These are phyloP conservation scores for Cariama cristata DNA, from an alignment of 2,113 vertebrate genomes.

Conservation along the genomic window DNA sequence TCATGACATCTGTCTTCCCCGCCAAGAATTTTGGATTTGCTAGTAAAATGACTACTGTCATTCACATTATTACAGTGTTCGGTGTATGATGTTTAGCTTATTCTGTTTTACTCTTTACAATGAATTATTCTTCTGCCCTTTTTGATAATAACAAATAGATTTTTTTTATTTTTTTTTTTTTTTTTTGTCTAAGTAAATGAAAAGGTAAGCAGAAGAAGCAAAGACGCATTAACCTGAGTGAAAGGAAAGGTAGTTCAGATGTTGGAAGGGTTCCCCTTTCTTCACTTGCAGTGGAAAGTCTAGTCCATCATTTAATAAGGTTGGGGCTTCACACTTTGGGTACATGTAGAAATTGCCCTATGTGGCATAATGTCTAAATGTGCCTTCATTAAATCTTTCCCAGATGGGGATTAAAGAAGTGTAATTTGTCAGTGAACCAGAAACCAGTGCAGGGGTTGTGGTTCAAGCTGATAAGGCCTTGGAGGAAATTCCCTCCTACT, in stretches of 20 bases:
- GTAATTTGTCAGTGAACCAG: conserved; percentile 65
- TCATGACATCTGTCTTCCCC: not conserved
- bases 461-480: conserved; percentile 77
- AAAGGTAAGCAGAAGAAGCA: not conserved
- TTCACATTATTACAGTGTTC: not conserved
- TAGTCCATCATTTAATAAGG: not conserved
- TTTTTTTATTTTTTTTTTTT: too few species aligned
- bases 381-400: conserved; percentile 33
- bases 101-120: not conserved
- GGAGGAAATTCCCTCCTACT: conserved; percentile 81
- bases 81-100: not conserved
- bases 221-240: not conserved
- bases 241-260: not conserved
- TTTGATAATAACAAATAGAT: not conserved
- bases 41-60: not conserved
- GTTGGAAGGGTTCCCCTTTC: not conserved
- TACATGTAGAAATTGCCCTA: not conserved
- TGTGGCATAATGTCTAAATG: not conserved
- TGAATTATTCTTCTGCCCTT: not conserved
- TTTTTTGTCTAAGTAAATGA: not conserved
- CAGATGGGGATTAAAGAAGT: conserved; percentile 29
- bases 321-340: not conserved
- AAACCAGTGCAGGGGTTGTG: conserved; percentile 72
- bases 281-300: not conserved
- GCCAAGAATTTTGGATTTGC: not conserved